These are phyloP conservation scores for Manduca sexta DNA, from an alignment of 1,140 invertebrate genomes.

Conservation along the genomic window DNA sequence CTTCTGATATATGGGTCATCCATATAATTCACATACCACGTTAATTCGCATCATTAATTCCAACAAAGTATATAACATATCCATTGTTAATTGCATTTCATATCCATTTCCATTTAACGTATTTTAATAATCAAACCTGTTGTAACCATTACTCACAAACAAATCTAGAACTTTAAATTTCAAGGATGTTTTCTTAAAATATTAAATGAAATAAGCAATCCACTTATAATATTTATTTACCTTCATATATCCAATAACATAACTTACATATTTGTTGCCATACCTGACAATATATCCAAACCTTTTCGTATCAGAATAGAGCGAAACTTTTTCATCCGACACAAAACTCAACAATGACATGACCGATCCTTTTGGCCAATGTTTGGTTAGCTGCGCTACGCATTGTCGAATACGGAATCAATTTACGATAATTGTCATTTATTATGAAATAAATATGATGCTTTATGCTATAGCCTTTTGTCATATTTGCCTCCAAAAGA, in stretches of 20 bases:
- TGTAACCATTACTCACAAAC: no score
- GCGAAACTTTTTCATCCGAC: conserved; percentile 17
- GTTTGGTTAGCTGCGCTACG: conserved; percentile 65
- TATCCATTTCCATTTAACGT: no score
- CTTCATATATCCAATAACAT: conserved; percentile 19
- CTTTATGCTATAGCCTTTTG: conserved; percentile 52
- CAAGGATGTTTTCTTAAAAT: no score
- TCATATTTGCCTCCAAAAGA: conserved; percentile 40
- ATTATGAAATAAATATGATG: conserved; percentile 73
- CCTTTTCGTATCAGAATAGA: conserved; percentile 29
- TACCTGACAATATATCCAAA: conserved; percentile 44
- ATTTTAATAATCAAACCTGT: no score
- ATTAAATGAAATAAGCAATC: background rate
- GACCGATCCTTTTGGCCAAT: conserved; percentile 56
- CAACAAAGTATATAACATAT: no score
- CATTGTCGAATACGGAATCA: conserved; percentile 57
- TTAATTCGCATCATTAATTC: no score
- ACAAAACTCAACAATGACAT: conserved; percentile 31
- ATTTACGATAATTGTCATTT: conserved; percentile 73
- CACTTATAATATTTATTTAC: conserved; percentile 18
- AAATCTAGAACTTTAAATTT: no score
- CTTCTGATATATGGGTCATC: no score
- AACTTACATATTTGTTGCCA: conserved; percentile 50
- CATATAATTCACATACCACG: no score
- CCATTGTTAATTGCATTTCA: no score